Conservation (phyloP, 2,888 invertebrate species). For the Thera obeliscata region DNA sequence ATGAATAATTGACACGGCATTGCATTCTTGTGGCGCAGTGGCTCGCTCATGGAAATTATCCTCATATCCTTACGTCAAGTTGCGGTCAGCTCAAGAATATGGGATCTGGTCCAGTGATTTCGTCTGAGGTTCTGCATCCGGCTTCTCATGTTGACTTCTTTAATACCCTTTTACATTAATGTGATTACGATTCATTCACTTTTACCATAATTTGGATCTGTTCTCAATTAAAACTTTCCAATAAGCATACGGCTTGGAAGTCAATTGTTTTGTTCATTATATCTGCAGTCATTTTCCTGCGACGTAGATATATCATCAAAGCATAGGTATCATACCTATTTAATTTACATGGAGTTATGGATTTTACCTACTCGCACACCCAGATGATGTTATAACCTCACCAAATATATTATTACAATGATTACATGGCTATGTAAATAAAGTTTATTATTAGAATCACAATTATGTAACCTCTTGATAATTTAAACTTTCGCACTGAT, state of each 20-base stretch:
- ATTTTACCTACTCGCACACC: slow-evolving; percentile 9
- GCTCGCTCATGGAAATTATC: slow-evolving; percentile 34
- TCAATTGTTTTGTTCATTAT: neutral
- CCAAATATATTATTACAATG: neutral
- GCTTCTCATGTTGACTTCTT: slow-evolving; percentile 10
- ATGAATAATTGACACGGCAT: slow-evolving; percentile 38
- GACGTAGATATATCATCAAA: neutral
- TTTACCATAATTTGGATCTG: slow-evolving; percentile 10
- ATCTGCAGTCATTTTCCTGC: slow-evolving; percentile 1
- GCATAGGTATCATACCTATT: slow-evolving; percentile 6
- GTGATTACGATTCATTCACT: slow-evolving; percentile 15
- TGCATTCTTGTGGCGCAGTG: slow-evolving; percentile 39
- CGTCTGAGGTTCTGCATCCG: slow-evolving; percentile 21
- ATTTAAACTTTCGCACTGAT: no score
- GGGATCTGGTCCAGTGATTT: slow-evolving; percentile 10
- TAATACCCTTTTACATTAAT: neutral
- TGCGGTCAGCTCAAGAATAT: slow-evolving; percentile 12
- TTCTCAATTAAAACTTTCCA: slow-evolving; percentile 3
- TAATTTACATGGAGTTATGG: slow-evolving; percentile 16
- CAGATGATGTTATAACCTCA: slow-evolving; percentile 9
- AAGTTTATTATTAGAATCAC: no score
- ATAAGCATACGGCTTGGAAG: neutral
- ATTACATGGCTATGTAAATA: no score
- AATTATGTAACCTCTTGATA: no score
- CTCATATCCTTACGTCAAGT: slow-evolving; percentile 20